Evolutionary conservation across 2,113 vertebrate species (phyloP), one percentile per base, ranked within the genome.

Genomic region (Channa maculata): DNA sequence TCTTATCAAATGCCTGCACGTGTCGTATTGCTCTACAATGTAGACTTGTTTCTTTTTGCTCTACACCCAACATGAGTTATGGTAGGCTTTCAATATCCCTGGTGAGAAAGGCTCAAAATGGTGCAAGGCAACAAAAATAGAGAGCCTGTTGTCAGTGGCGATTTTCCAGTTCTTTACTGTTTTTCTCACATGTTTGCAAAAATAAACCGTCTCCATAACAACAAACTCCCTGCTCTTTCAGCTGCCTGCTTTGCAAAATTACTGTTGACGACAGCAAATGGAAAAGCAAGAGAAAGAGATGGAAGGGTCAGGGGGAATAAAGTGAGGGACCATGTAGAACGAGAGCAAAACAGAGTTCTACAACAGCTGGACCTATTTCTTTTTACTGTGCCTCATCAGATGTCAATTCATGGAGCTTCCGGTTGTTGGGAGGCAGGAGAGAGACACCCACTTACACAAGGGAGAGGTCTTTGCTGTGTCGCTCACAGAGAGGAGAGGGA

Each of bases 331-430:
- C 10, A 10, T 43, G 65, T 64, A 43, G 51, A 11, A 6, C 15
- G 45, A 60, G n/a, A 34, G 62, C 43, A 46, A 52, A 46, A 49
- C 48, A 62, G 58, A 72, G 70, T 81, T 70, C 69, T 51, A 62
- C 49, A 65, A 90, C 87, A 88, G 88, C 88, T 89, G 90, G 85
- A 88, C 80, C 70, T 15, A 63, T 79, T 79, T 86, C 75, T 83
- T 83, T 83, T 83, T 79, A 52, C 66, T 48, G 39, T 43, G 78
- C 69, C 68, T 83, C 80, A 80, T 88, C 75, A 67, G 3, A 85
- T 85, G 80, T 72, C 87, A 90, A 92, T 93, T 92, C 81, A 89
- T 80, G 87, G 91, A 80, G 84, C 88, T 93, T 93, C 92, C 92
- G 90, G 88, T 82, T 80, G 79, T 69, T 64, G 15, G 61, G 52